Evolutionary conservation across 1,140 invertebrate species (phyloP).

Genomic region (Euura saliciscinereae): DNA sequence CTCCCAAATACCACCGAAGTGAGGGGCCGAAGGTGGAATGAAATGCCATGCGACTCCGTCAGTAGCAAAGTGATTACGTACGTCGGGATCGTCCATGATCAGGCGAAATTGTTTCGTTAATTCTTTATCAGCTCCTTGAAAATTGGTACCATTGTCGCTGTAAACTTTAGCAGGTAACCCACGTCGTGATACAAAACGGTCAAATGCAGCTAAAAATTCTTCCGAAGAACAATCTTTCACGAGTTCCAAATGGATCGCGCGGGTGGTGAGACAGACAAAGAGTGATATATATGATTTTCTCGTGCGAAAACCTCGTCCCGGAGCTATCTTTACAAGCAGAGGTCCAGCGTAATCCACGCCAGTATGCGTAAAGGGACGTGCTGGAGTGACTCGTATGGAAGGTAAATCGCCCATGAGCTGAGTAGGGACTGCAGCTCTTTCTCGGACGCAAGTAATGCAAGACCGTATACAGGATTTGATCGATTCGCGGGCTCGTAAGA

Average conservation of each 20-base stretch:
- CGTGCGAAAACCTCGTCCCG: slow-evolving; percentile 23
- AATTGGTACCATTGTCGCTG: slow-evolving; percentile 24
- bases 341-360: slow-evolving; percentile 56
- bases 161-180: slow-evolving; percentile 18
- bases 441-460: too few relatives aligned
- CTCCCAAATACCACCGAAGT: slow-evolving; percentile 55
- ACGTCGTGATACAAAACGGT: slow-evolving; percentile 20
- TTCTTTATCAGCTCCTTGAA: slow-evolving; percentile 19
- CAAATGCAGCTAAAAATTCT: slow-evolving; percentile 17
- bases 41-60: slow-evolving; percentile 38
- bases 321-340: slow-evolving; percentile 26
- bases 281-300: slow-evolving; percentile 33
- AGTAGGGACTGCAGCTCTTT: slow-evolving; percentile 24
- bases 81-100: too few relatives aligned
- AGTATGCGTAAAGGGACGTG: slow-evolving; percentile 37
- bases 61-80: background rate
- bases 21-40: slow-evolving; percentile 45
- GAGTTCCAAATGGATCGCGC: slow-evolving; percentile 32
- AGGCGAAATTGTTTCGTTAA: too few relatives aligned
- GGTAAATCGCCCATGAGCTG: slow-evolving; percentile 43
- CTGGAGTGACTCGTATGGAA: slow-evolving; percentile 27
- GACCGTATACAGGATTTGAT: too few relatives aligned
- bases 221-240: slow-evolving; percentile 25
- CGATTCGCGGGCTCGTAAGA: too few relatives aligned
- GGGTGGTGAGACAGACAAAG: slow-evolving; percentile 28